These are phyloP conservation scores for Drosophila buzzatii DNA, from an alignment of 2,888 invertebrate species.

Conservation along the genomic window DNA sequence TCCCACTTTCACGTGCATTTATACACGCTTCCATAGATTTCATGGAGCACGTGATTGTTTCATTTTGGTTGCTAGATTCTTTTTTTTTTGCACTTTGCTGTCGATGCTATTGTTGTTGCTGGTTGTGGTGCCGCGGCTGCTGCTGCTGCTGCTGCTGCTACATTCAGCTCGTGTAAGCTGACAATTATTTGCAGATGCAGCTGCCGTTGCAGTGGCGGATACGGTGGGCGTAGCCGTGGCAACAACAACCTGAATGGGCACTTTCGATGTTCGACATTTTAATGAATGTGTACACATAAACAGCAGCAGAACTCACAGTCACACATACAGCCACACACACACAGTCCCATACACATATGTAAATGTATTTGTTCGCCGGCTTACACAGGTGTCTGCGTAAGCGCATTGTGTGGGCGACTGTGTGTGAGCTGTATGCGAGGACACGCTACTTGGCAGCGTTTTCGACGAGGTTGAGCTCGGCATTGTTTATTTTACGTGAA, in stretches of 20 bases:
- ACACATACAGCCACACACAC: background rate
- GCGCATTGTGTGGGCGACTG: constrained; percentile 13
- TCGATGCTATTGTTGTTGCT: constrained; percentile 22
- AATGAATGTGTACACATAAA: constrained; percentile 80
- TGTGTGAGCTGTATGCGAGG: constrained; percentile 22
- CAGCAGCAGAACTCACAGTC: constrained; percentile 48
- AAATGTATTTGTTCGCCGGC: constrained; percentile 60
- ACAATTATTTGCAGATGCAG: constrained; percentile 81
- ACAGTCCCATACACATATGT: constrained; percentile 28
- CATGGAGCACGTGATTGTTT: constrained; percentile 81
- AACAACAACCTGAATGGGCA: constrained; percentile 79
- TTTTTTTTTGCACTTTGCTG: constrained; percentile 40
- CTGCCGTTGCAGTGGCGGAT: constrained; percentile 46
- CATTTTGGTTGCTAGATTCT: constrained; percentile 75
- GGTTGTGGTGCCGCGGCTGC: constrained; percentile 11
- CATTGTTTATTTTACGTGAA: constrained; percentile 76
- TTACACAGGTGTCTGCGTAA: constrained; percentile 57
- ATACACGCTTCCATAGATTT: constrained; percentile 79
- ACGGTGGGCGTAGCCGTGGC: constrained; percentile 72
- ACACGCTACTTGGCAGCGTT: constrained; percentile 50
- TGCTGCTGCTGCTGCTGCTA: constrained; percentile 30
- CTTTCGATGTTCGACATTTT: constrained; percentile 81
- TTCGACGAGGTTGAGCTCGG: constrained; percentile 47
- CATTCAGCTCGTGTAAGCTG: constrained; percentile 78
- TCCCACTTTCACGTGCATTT: constrained; percentile 79